A percentile compares a stretch with the other conserved stretches of the same genome.
phyloP scores from a whole-genome alignment of 2,888 invertebrate species.

The Tinea semifulvella region DNA sequence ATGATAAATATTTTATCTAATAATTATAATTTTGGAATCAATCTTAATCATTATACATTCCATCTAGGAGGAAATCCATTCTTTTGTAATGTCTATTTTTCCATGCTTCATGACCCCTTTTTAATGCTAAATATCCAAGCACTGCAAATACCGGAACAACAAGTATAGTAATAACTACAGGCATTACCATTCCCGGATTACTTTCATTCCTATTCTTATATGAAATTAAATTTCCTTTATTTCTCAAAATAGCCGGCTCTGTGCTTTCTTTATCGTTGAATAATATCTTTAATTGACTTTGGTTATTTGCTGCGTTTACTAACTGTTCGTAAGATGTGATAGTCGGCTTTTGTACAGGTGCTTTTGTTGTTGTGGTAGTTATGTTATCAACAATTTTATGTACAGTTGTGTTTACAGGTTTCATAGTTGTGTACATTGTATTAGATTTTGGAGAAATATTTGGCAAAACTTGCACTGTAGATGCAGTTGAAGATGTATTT shows the following conservation, averaged over 20 bases:
- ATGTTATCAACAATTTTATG: neutral
- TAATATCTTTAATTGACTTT: conserved; percentile 24
- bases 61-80: conserved; percentile 90
- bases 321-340: conserved; percentile 34
- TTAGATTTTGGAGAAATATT: neutral
- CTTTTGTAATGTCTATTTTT: conserved; percentile 84
- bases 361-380: conserved; percentile 1
- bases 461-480: neutral
- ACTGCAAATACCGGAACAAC: conserved; percentile 78
- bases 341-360: conserved; percentile 33
- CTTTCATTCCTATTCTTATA: conserved; percentile 26
- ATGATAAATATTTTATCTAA: neutral
- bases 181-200: conserved; percentile 75
- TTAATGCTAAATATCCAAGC: conserved; percentile 71
- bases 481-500: neutral
- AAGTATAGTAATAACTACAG: conserved; percentile 76
- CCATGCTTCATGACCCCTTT: conserved; percentile 84
- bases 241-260: neutral
- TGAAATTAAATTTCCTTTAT: neutral
- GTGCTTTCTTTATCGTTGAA: neutral
- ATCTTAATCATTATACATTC: conserved; percentile 83
- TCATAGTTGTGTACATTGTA: neutral
- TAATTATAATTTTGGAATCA: neutral
- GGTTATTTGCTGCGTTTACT: conserved; percentile 25
- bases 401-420: neutral